phyloP scores from a whole-genome alignment of 2,113 vertebrate species.

The Drymodes brunneopygia region DNA sequence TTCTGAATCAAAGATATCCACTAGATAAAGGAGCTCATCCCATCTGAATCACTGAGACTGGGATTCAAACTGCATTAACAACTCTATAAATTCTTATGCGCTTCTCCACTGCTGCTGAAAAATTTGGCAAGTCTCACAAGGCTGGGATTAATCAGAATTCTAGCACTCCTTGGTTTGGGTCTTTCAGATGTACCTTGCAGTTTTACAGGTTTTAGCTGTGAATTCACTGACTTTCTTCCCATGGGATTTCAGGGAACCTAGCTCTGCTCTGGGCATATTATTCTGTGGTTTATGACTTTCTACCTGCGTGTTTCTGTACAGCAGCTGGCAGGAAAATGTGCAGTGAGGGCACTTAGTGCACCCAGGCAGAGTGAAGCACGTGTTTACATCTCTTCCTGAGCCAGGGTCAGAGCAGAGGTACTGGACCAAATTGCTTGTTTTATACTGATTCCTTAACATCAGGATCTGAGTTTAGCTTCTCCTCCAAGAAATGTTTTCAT shows the following conservation, averaged over 20 bases:
- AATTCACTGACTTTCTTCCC: neutral
- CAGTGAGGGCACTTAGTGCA: neutral
- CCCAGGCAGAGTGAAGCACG: neutral
- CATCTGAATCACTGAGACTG: neutral
- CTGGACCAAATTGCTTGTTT: neutral
- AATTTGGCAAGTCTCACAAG: neutral
- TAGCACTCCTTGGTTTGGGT: neutral
- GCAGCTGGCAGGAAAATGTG: neutral
- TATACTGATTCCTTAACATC: neutral
- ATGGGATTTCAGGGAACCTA: neutral
- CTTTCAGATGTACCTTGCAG: neutral
- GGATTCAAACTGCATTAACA: neutral
- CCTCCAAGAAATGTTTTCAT: neutral
- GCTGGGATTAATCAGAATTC: neutral
- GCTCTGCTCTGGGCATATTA: neutral
- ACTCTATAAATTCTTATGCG: neutral
- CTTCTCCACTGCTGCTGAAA: neutral
- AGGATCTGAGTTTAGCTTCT: neutral
- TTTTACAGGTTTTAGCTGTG: neutral
- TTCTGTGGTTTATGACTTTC: neutral
- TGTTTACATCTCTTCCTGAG: conserved; percentile 5
- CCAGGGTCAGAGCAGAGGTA: neutral
- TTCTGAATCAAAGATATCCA: neutral
- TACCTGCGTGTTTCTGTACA: neutral
- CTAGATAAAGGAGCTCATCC: neutral